phyloP scores from a whole-genome alignment of 2,113 vertebrate species.

The Motacilla tschutschensis region DNA sequence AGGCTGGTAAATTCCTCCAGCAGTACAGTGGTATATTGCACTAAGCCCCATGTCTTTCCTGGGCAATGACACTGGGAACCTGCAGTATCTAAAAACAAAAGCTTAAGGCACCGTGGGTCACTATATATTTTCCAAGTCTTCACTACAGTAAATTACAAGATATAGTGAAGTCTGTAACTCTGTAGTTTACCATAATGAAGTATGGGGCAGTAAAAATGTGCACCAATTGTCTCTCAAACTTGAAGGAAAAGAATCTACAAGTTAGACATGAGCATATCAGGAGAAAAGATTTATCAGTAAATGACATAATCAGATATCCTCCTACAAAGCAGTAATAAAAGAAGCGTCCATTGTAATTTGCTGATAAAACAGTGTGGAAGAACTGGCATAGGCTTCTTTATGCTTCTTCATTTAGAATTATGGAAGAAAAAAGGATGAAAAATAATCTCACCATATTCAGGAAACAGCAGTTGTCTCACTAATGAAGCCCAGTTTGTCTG shows the following conservation, averaged over 20 bases:
- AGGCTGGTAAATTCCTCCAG: background rate
- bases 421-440: background rate
- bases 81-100: background rate
- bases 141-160: background rate
- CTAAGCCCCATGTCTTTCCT: background rate
- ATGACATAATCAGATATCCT: background rate
- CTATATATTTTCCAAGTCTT: background rate
- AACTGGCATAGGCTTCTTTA: background rate
- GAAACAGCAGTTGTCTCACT: background rate
- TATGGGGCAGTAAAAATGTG: background rate
- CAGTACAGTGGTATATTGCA: background rate
- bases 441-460: background rate
- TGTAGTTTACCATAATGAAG: background rate
- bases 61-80: background rate
- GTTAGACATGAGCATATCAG: background rate
- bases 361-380: background rate
- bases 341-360: background rate
- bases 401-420: background rate
- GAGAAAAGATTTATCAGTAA: background rate
- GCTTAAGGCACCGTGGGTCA: background rate
- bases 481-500: background rate
- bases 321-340: background rate
- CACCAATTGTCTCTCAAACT: background rate
- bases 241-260: background rate
- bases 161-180: background rate